Conservation (phyloP, 1,140 invertebrate genomes). For the Drosophila littoralis region DNA sequence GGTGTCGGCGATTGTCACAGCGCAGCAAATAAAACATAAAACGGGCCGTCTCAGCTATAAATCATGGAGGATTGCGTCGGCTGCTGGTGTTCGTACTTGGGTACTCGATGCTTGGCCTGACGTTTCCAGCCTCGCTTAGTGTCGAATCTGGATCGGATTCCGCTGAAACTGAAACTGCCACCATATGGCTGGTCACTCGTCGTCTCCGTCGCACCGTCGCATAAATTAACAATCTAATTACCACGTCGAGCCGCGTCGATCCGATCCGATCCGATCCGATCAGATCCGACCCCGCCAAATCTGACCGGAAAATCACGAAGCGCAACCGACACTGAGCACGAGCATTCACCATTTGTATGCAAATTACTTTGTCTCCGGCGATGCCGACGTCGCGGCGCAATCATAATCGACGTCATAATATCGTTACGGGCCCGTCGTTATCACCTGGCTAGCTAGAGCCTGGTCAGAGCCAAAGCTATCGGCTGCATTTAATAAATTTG, state of each 20-base stretch:
- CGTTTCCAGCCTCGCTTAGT: slow-evolving; percentile 9
- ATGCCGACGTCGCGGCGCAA: slow-evolving; percentile 48
- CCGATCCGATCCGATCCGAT: too few relatives aligned
- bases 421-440: slow-evolving; percentile 69
- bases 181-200: slow-evolving; percentile 7
- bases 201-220: slow-evolving; percentile 48
- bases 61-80: slow-evolving; percentile 57
- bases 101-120: background rate
- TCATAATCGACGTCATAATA: slow-evolving; percentile 81
- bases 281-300: slow-evolving; percentile 57
- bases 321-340: slow-evolving; percentile 74
- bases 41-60: slow-evolving; percentile 71
- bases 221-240: slow-evolving; percentile 82
- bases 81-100: background rate
- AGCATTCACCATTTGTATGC: slow-evolving; percentile 81
- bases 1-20: slow-evolving; percentile 65
- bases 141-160: slow-evolving; percentile 38
- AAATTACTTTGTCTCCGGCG: slow-evolving; percentile 59
- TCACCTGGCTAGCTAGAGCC: slow-evolving; percentile 59
- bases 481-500: slow-evolving; percentile 70
- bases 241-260: slow-evolving; percentile 1
- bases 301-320: slow-evolving; percentile 73
- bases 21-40: slow-evolving; percentile 79
- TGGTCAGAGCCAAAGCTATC: slow-evolving; percentile 10
- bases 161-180: slow-evolving; percentile 21